Percentiles rank a stretch among this genome's conserved stretches.
Conservation (phyloP, 2,888 invertebrate genomes). For the Campaea margaritaria region DNA sequence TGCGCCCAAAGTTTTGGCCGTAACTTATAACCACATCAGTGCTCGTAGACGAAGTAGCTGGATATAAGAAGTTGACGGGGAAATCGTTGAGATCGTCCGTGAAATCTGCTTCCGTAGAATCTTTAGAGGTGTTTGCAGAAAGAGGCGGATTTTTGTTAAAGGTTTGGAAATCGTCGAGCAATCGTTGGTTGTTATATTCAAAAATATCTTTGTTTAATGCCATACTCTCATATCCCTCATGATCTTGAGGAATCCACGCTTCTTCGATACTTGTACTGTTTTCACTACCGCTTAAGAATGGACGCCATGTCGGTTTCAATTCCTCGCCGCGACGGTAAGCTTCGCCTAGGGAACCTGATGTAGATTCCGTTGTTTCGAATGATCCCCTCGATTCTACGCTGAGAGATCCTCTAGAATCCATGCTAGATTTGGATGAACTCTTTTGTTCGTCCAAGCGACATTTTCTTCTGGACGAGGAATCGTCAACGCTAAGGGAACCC, state of each 20-base stretch:
- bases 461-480: constrained; percentile 78
- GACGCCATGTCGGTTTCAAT: constrained; percentile 92
- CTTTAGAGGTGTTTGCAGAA: constrained; percentile 80
- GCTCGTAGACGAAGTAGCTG: constrained; percentile 86
- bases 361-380: constrained; percentile 89
- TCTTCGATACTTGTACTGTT: constrained; percentile 95
- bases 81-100: constrained; percentile 92
- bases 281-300: constrained; percentile 92
- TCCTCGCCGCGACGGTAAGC: constrained; percentile 89
- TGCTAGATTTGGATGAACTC: constrained; percentile 86
- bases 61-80: constrained; percentile 90
- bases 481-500: constrained; percentile 81
- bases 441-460: constrained; percentile 80
- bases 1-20: constrained; percentile 90
- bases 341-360: constrained; percentile 90
- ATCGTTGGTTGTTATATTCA: constrained; percentile 75
- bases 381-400: constrained; percentile 90
- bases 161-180: constrained; percentile 80
- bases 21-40: constrained; percentile 90
- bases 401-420: constrained; percentile 86
- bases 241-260: constrained; percentile 91
- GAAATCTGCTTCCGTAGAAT: constrained; percentile 87
- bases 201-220: constrained; percentile 79
- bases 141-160: constrained; percentile 81
- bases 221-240: constrained; percentile 86